Percentiles rank a stretch among this genome's conserved stretches.
Evolutionary conservation across 2,888 invertebrate genomes (phyloP).

Genomic region (Lasioglossum leucozonium): DNA sequence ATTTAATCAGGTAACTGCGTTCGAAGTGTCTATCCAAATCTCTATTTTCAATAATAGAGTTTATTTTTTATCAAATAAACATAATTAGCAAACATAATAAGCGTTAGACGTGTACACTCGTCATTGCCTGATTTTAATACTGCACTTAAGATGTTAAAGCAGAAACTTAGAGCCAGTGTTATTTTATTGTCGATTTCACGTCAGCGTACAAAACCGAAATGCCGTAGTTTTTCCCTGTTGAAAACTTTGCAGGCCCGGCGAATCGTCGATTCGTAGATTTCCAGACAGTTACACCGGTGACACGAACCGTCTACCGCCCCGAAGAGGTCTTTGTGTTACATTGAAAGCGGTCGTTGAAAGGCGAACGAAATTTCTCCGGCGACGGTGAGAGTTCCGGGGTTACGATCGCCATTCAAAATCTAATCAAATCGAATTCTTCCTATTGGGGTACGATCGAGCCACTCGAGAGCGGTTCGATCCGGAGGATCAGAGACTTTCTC

Average conservation of each 20-base stretch:
- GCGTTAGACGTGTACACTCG: no score
- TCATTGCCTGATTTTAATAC: no score
- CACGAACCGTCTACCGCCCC: not conserved
- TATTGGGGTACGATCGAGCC: not conserved
- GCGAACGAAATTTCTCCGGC: not conserved
- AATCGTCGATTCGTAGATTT: slow-evolving; percentile 1
- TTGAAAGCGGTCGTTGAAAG: not conserved
- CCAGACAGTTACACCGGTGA: not conserved
- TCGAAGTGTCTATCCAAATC: no score
- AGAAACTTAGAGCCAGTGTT: not conserved
- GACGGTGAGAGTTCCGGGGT: not conserved
- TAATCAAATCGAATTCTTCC: slow-evolving; percentile 11
- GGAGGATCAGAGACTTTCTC: not conserved
- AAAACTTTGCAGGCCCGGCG: not conserved
- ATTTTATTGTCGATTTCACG: not conserved
- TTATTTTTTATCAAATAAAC: no score
- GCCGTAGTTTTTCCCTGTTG: not conserved
- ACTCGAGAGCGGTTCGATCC: slow-evolving; percentile 22
- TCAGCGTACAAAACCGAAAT: no score
- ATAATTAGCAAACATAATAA: no score
- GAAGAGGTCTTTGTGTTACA: not conserved
- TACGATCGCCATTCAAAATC: slow-evolving; percentile 2
- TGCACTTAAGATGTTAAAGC: no score
- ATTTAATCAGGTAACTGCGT: no score
- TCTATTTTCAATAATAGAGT: no score